phyloP scores from a whole-genome alignment of 2,113 vertebrate species.

The Tragelaphus buxtoni region DNA sequence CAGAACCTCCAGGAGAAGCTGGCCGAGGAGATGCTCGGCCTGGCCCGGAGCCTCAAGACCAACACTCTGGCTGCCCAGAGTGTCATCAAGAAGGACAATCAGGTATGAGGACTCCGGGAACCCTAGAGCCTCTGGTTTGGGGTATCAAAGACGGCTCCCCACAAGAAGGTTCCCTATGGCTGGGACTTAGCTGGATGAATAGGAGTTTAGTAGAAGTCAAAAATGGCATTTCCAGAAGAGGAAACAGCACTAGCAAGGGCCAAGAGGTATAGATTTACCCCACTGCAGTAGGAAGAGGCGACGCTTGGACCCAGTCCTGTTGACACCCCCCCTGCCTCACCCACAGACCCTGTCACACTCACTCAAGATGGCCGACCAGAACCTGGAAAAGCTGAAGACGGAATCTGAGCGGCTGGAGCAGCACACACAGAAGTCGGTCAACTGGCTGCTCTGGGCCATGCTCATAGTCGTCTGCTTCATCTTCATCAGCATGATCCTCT shows the following conservation, averaged over 20 bases:
- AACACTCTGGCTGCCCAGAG: constrained; percentile 95
- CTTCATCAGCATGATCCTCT: constrained; percentile 98
- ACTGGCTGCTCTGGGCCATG: constrained; percentile 98
- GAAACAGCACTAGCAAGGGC: background rate
- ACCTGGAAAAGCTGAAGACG: constrained; percentile 95
- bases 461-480: constrained; percentile 94
- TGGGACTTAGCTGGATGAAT: background rate
- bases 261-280: background rate
- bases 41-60: constrained; percentile 96
- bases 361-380: constrained; percentile 93
- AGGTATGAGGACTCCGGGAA: constrained; percentile 78
- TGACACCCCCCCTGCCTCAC: background rate
- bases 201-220: background rate
- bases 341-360: constrained; percentile 92
- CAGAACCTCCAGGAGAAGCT: constrained; percentile 96
- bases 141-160: background rate
- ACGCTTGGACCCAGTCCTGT: too few species aligned
- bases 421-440: constrained; percentile 96
- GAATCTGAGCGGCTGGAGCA: constrained; percentile 96
- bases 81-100: constrained; percentile 98
- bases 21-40: constrained; percentile 95
- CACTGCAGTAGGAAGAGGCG: background rate
- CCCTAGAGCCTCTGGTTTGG: background rate
- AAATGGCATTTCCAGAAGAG: background rate
- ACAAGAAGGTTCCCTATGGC: background rate